Evolutionary conservation across 2,113 vertebrate species (phyloP), one percentile per base, ranked within the genome.

Genomic region (Kryptolebias marmoratus): DNA sequence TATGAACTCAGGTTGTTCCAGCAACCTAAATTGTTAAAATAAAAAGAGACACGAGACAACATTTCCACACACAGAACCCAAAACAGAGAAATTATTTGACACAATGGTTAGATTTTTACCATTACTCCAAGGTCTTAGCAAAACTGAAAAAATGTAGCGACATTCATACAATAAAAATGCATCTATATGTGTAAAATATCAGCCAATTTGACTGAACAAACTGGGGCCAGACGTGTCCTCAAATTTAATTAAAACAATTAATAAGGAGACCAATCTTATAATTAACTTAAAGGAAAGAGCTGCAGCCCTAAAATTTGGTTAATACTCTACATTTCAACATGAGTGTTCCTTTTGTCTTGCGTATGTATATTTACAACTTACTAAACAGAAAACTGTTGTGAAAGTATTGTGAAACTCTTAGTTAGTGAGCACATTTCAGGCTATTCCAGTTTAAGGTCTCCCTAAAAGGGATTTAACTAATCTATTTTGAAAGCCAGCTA

Each of bases 401-500:
- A 52, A 42, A 42, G 10, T 61, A 44, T 52, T 71, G 70, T 42
- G 48, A 79, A 56, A 50, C 32, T 72, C 36, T 52, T 4, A 16
- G 15, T 49, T 4, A 16, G 15, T 49, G 50, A 30, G 28, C 5
- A 28, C 55, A 71, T 18, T n/a, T 5, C 39, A 49, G 16, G 11
- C 30, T 10, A 13, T 56, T 58, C 75, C 31, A 63, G 61, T 75
- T 64, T 68, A 58, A 39, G 32, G 44, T 79, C 30, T 55, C 36
- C 42, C 60, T 49, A 31, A 71, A 27, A 42, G 9, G 52, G 79
- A 71, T 74, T 73, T 30, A 47, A 66, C 30, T 77, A 65, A 82
- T 79, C 70, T 69, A 31, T 44, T 58, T 77, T 27, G 50, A 81
- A 69, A 85, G 66, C 31, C 73, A 57, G 39, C 36, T 68, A 77